These are phyloP conservation scores for Pyrocephalus nanus DNA, from an alignment of 2,797 vertebrate genomes.

Conservation along the genomic window DNA sequence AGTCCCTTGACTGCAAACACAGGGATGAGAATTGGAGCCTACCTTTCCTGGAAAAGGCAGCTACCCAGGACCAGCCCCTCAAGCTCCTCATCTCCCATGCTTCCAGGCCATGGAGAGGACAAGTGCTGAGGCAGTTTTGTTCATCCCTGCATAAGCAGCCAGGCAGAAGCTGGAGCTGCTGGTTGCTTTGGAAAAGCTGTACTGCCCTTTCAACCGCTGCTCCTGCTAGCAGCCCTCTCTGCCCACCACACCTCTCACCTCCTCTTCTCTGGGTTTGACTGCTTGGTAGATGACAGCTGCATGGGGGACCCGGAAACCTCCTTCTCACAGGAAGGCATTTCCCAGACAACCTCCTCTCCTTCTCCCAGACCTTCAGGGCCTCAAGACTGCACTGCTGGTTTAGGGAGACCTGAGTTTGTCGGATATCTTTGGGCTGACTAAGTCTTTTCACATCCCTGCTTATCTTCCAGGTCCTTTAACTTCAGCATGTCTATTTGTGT, in stretches of 20 bases:
- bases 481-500: not conserved
- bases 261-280: not conserved
- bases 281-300: not conserved
- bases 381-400: not conserved
- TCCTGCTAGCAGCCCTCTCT: not conserved
- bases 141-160: not conserved
- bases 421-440: not conserved
- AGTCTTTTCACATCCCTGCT: not conserved
- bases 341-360: not conserved
- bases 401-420: not conserved
- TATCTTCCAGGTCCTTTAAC: not conserved
- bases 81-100: not conserved
- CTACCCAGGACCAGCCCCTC: not conserved
- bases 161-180: not conserved
- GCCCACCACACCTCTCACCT: not conserved
- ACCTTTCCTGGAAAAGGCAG: not conserved
- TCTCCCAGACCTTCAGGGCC: not conserved
- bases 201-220: not conserved
- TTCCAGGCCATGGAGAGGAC: not conserved
- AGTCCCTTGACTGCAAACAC: not conserved
- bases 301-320: not conserved
- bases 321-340: not conserved
- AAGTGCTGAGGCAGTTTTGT: not conserved
- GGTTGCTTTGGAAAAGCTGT: not conserved
- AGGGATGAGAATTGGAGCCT: not conserved